phyloP scores from a whole-genome alignment of 2,797 vertebrate genomes.

The Phrynocephalus forsythii region DNA sequence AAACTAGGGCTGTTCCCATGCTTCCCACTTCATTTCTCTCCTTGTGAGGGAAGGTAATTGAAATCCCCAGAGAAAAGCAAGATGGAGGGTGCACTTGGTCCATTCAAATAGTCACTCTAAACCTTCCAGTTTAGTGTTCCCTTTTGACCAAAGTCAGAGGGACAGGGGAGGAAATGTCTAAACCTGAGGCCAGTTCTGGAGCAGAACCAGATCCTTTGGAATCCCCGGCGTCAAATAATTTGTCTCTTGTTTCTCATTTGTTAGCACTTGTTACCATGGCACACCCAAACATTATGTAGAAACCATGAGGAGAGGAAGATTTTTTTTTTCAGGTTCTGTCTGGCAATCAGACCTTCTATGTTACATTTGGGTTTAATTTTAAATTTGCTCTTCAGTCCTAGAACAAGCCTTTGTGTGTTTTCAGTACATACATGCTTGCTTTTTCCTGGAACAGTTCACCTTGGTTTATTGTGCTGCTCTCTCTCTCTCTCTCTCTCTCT shows the following conservation, averaged over 20 bases:
- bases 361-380: constrained; percentile 3
- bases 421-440: neutral
- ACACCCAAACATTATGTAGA: constrained; percentile 2
- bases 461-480: neutral
- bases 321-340: neutral
- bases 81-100: neutral
- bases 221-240: neutral
- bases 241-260: neutral
- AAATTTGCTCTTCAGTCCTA: neutral
- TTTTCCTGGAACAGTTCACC: neutral
- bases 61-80: neutral
- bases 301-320: neutral
- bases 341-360: neutral
- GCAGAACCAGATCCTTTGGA: neutral
- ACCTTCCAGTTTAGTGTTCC: neutral
- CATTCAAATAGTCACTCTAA: neutral
- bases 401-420: neutral
- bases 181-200: neutral
- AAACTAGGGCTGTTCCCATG: neutral
- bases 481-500: neutral
- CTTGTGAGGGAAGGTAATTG: neutral
- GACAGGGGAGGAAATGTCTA: neutral
- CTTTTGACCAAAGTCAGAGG: neutral
- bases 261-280: constrained; percentile 2
- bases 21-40: neutral